Conservation (phyloP, 1,140 invertebrate species). For the Drosophila hydei region DNA sequence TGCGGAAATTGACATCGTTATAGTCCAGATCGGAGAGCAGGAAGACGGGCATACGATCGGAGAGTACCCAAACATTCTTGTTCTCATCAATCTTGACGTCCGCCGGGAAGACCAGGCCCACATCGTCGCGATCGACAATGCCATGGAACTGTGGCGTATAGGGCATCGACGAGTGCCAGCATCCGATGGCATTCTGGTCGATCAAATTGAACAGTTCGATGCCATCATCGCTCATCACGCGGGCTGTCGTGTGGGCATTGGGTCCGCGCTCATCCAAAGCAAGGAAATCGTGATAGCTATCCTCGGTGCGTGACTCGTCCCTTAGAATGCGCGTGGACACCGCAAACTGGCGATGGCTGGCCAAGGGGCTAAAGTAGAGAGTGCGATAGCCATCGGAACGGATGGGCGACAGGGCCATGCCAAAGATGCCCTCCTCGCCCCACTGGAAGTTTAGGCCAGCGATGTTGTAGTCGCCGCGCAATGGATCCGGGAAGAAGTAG, state of each 20-base stretch:
- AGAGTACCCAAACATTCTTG: slow-evolving; percentile 90
- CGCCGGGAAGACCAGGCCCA: slow-evolving; percentile 90
- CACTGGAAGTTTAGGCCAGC: slow-evolving; percentile 92
- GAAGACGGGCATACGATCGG: slow-evolving; percentile 92
- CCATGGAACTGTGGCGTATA: slow-evolving; percentile 88
- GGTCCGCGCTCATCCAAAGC: slow-evolving; percentile 88
- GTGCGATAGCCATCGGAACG: slow-evolving; percentile 88
- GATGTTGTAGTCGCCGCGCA: slow-evolving; percentile 91
- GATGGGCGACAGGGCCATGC: slow-evolving; percentile 88
- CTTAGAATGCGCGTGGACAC: slow-evolving; percentile 90
- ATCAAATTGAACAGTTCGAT: slow-evolving; percentile 91
- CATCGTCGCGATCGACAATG: slow-evolving; percentile 89
- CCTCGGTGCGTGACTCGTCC: slow-evolving; percentile 87
- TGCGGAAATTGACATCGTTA: slow-evolving; percentile 91
- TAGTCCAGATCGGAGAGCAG: slow-evolving; percentile 89
- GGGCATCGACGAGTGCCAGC: slow-evolving; percentile 89
- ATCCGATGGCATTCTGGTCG: slow-evolving; percentile 91
- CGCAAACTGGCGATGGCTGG: slow-evolving; percentile 90
- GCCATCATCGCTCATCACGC: slow-evolving; percentile 89
- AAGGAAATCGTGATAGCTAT: slow-evolving; percentile 90
- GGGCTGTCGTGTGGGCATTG: slow-evolving; percentile 88
- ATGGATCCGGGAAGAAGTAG: slow-evolving; percentile 91
- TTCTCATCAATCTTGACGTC: slow-evolving; percentile 90
- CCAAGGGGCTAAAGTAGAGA: slow-evolving; percentile 90
- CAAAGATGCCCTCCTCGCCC: slow-evolving; percentile 92